A percentile compares a stretch with the other conserved stretches of the same genome.
These are phyloP conservation scores for Otolemur garnettii DNA, from an alignment of 2,113 vertebrate species.

Conservation along the genomic window DNA sequence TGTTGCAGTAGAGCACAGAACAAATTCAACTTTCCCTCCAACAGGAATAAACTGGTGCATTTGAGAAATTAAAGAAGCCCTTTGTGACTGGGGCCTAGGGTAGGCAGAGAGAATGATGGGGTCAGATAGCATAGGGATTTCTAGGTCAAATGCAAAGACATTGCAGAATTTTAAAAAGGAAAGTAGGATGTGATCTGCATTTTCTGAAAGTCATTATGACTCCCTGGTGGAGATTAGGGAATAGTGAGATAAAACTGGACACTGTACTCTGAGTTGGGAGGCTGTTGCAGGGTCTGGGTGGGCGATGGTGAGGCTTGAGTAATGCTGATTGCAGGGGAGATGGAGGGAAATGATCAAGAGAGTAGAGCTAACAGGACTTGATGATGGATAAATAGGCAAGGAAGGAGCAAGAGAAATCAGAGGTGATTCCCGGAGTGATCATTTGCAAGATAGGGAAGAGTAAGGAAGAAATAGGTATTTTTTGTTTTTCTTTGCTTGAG, in stretches of 20 bases:
- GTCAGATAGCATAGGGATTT: neutral
- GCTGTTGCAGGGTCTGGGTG: neutral
- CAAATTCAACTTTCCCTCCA: neutral
- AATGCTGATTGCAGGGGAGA: neutral
- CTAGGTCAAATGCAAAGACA: neutral
- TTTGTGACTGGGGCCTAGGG: neutral
- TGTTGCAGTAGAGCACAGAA: neutral
- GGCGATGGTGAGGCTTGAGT: neutral
- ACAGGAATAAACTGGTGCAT: neutral
- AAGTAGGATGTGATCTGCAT: neutral
- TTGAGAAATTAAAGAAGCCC: neutral
- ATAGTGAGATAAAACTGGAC: neutral
- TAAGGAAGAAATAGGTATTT: neutral
- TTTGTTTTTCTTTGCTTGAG: neutral
- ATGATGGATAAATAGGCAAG: neutral
- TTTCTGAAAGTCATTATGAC: neutral
- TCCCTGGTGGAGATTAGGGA: neutral
- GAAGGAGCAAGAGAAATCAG: neutral
- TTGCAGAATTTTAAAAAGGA: neutral
- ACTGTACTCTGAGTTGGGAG: too few relatives aligned
- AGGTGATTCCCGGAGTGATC: neutral
- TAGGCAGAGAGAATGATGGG: neutral
- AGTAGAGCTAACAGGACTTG: neutral
- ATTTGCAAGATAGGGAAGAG: neutral
- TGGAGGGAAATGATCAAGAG: neutral